phyloP scores from a whole-genome alignment of 2,113 vertebrate species.

The Dendropsophus ebraccatus region DNA sequence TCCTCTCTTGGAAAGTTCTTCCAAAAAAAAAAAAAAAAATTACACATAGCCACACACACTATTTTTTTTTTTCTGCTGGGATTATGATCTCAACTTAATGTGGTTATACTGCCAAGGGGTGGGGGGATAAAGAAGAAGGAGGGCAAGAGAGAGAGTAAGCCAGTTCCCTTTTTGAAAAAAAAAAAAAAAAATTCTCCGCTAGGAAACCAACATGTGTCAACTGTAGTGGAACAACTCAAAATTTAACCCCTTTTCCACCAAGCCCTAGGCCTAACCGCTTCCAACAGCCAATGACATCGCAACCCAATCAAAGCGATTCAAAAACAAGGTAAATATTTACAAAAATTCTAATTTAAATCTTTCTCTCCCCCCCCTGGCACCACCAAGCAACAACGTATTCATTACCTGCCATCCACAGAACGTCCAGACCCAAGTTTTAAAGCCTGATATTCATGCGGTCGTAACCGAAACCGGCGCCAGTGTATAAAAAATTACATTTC shows the following conservation, averaged over 20 bases:
- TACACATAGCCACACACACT: conserved; percentile 35
- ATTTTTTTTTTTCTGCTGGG: conserved; percentile 28
- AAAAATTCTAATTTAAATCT: not conserved
- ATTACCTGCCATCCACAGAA: conserved; percentile 20
- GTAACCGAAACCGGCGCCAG: not conserved
- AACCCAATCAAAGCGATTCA: not conserved
- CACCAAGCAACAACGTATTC: not conserved
- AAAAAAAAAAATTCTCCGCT: conserved; percentile 25
- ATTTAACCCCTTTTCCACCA: conserved; percentile 15
- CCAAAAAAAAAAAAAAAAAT: conserved; percentile 23
- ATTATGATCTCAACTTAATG: conserved; percentile 58
- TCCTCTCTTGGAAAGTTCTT: conserved; percentile 52
- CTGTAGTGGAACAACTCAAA: conserved; percentile 1
- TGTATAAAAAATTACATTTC: not conserved
- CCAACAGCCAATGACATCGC: too few species aligned
- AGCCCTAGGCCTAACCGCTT: not conserved
- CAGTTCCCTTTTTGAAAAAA: conserved; percentile 36
- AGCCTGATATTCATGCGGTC: not conserved
- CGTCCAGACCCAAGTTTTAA: conserved; percentile 8
- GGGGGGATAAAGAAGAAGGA: not conserved
- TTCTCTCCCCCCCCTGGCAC: too few species aligned
- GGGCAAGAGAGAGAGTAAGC: not conserved
- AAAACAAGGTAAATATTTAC: not conserved
- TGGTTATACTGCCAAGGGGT: conserved; percentile 46
- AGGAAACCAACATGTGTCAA: conserved; percentile 56